Conservation (phyloP, 2,888 invertebrate genomes). For the Ormia ochracea region DNA sequence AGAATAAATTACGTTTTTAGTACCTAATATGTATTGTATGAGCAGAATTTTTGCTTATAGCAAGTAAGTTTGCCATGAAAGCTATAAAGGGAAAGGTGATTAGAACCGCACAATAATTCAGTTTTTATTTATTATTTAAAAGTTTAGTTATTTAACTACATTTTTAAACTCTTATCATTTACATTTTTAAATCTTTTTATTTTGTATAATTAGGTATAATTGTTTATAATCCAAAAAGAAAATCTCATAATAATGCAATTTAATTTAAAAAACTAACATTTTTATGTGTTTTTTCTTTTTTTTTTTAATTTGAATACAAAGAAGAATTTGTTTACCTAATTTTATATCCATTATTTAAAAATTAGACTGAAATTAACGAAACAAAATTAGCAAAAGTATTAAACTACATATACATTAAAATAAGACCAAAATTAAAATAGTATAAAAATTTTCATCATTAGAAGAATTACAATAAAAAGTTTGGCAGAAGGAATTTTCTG, state of each 20-base stretch:
- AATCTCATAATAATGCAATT: constrained; percentile 40
- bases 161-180: no score
- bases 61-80: no score
- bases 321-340: background rate
- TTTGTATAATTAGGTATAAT: constrained; percentile 44
- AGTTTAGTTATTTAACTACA: no score
- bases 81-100: no score
- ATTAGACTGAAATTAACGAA: background rate
- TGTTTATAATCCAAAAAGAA: constrained; percentile 39
- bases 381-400: constrained; percentile 9
- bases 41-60: no score
- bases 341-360: constrained; percentile 25
- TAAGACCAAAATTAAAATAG: background rate
- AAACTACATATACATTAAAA: background rate
- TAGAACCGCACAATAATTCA: no score
- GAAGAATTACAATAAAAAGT: constrained; percentile 12
- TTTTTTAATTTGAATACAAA: constrained; percentile 2
- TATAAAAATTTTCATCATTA: background rate
- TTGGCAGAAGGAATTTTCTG: background rate
- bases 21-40: no score
- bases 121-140: no score
- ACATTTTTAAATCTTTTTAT: background rate
- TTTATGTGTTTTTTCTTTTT: background rate
- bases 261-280: constrained; percentile 33
- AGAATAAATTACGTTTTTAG: no score